phyloP scores from a whole-genome alignment of 2,797 vertebrate species.

The Falco columbarius region DNA sequence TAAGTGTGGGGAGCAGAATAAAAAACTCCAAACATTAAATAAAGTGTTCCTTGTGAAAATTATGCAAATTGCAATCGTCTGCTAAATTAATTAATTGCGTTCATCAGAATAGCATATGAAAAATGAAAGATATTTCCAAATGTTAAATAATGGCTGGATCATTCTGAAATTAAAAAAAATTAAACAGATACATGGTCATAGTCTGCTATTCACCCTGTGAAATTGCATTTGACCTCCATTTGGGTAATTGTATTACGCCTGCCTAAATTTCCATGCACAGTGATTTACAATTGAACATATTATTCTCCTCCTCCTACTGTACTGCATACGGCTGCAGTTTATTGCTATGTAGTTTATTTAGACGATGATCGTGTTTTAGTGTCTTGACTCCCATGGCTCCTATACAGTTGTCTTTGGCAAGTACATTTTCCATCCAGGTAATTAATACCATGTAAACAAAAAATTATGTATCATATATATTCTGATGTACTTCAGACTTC shows the following conservation, averaged over 20 bases:
- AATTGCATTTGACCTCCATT: conserved; percentile 61
- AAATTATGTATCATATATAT: neutral
- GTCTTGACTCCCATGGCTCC: neutral
- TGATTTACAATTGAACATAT: conserved; percentile 55
- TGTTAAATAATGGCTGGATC: conserved; percentile 34
- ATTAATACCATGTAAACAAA: neutral
- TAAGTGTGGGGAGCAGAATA: neutral
- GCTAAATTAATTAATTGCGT: conserved; percentile 42
- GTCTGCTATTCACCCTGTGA: conserved; percentile 65
- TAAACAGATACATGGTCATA: conserved; percentile 36
- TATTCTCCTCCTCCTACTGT: conserved; percentile 14
- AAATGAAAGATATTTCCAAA: conserved; percentile 51
- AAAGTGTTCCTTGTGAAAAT: conserved; percentile 11
- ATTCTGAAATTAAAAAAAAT: conserved; percentile 50
- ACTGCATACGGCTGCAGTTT: conserved; percentile 2
- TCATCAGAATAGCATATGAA: conserved; percentile 39
- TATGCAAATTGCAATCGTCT: conserved; percentile 26
- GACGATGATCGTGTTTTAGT: neutral
- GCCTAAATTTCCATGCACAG: conserved; percentile 43
- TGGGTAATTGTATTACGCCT: conserved; percentile 52
- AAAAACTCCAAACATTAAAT: neutral
- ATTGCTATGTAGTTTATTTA: conserved; percentile 10
- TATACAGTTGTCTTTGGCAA: neutral
- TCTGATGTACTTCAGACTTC: neutral
- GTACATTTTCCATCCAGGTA: neutral